Base-by-base conservation (phyloP, 2,888 invertebrate species). In the Agrotis exclamationis region DNA sequence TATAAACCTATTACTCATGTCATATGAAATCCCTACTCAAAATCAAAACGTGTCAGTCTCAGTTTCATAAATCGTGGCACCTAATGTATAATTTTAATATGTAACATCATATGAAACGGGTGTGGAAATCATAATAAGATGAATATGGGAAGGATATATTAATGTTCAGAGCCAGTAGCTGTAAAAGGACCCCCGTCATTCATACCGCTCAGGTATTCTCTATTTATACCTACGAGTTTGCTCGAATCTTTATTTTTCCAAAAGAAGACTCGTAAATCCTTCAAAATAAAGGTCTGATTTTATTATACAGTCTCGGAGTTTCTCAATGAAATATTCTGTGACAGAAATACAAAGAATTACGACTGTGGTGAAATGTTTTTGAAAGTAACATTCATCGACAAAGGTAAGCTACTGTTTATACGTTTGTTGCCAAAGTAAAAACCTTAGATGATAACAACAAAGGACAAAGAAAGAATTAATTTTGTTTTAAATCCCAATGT, bases 121-220 rank as follows among this genome's bases (percentile, higher is more conserved):
- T 86, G 72, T 80, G 74, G 75, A 80, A 84, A 82, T 85, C 75
- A 70, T 84, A 84, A 86, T 82, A 82, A 85, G 75, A 72, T 56
- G 79, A 74, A 79, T 77, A 77, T 77, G 70, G 60, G 60, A 70
- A 76, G 75, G 76, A 85, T 84, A 84, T 85, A 86, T 85, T 79
- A 79, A 70, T 59, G 64, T 75, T 80, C 65, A 79, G 54, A 66
- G 63, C 58, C 64, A 74, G 62, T 63, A 53, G 64, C 72, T 83
- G 76, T 83, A 69, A 79, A 70, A 74, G 57, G 79, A 88, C 87
- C 89, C 87, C 81, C 74, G 79, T 89, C 88, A 88, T 79, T 70
- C 70, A 14, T 75, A 70, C 74, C 70, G 72, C 76, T 79, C 79
- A 76, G 69, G 59, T 68, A 71, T 65, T 69, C 48, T 53, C 60